Conservation (phyloP, 2,113 vertebrate species). For the Mirza zaza region DNA sequence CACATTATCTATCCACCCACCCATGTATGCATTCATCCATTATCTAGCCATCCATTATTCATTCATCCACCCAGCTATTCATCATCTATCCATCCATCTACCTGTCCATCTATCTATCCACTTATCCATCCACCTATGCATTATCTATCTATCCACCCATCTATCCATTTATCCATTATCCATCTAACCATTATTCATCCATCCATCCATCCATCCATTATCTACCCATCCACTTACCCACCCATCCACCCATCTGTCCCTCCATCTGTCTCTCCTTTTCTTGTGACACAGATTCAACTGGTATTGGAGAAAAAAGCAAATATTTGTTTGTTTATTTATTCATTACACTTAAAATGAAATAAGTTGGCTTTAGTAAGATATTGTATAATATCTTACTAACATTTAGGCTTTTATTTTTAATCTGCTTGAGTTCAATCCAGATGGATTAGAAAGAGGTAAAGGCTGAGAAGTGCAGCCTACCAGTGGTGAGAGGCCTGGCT, state of each 20-base stretch:
- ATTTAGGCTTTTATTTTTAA: not conserved
- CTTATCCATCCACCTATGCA: not conserved
- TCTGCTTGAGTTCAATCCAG: not conserved
- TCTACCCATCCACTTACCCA: not conserved
- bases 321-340: not conserved
- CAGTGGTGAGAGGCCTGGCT: no score
- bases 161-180: not conserved
- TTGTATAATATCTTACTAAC: not conserved
- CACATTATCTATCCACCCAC: not conserved
- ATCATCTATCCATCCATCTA: no score
- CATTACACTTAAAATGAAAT: not conserved
- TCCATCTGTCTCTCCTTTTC: not conserved
- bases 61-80: no score
- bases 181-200: not conserved
- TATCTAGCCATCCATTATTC: no score
- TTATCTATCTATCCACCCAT: not conserved
- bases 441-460: not conserved
- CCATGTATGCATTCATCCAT: no score
- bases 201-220: not conserved
- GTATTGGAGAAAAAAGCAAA: not conserved
- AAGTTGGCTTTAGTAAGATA: not conserved
- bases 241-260: not conserved
- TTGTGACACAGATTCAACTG: not conserved
- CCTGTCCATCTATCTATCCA: no score
- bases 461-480: no score